These are phyloP conservation scores for Psilopsiagon aurifrons DNA, from an alignment of 2,113 vertebrate genomes.

Conservation along the genomic window DNA sequence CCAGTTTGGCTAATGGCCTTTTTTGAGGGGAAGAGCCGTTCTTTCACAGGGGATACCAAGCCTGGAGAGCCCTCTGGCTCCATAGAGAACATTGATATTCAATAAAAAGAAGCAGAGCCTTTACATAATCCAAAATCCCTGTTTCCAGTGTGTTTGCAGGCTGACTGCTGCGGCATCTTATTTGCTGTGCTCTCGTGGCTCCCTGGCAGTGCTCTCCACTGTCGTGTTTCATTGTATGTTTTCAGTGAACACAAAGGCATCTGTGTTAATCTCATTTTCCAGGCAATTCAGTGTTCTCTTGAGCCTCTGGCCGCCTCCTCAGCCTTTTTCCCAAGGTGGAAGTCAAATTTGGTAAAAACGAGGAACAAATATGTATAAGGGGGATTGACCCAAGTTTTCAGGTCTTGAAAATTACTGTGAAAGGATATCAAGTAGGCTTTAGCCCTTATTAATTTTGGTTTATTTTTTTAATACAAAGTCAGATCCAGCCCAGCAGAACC, in stretches of 20 bases:
- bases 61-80: background rate
- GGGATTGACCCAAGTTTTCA: background rate
- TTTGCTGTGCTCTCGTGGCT: background rate
- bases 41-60: background rate
- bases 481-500: background rate
- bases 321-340: background rate
- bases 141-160: rapidly evolving
- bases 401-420: background rate
- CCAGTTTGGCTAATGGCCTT: background rate
- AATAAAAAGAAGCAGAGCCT: background rate
- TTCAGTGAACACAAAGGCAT: background rate
- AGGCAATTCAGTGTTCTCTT: background rate
- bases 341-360: background rate
- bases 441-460: background rate
- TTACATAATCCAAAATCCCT: background rate
- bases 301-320: background rate
- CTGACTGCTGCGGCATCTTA: background rate
- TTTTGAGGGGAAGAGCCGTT: background rate
- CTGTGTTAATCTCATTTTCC: background rate
- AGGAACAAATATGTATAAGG: background rate
- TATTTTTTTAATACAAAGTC: background rate
- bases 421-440: background rate
- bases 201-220: background rate
- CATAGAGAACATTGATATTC: background rate
- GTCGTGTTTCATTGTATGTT: background rate